Percentiles rank a stretch among this genome's conserved stretches.
These are phyloP conservation scores for Turritopsis rubra DNA, from an alignment of 30 jellyfish, hydroid and myxozoan genomes.

Conservation along the genomic window DNA sequence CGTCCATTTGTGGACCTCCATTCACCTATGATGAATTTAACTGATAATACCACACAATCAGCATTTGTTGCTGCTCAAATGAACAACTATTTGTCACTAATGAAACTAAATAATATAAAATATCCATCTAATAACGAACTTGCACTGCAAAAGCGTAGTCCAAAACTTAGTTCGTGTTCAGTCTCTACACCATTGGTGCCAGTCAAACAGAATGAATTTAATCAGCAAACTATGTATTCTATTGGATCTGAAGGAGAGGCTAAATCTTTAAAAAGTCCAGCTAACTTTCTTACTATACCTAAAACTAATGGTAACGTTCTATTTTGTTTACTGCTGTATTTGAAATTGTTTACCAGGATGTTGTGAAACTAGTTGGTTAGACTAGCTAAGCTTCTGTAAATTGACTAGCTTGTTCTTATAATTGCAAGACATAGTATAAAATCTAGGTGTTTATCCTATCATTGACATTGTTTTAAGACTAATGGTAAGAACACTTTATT, in stretches of 20 bases:
- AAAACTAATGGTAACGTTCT: not conserved
- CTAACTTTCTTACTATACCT: not conserved
- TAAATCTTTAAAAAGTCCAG: not conserved
- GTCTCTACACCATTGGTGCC: not conserved
- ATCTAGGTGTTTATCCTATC: too few relatives aligned
- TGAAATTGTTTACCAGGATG: too few relatives aligned
- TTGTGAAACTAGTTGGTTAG: too few relatives aligned
- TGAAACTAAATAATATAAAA: not conserved
- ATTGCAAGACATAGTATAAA: too few relatives aligned
- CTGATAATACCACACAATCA: not conserved
- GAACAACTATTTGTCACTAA: conserved; percentile 14
- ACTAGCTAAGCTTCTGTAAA: too few relatives aligned
- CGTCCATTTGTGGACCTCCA: not conserved
- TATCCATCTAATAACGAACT: not conserved
- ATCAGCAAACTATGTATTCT: not conserved
- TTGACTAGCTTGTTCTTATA: too few relatives aligned
- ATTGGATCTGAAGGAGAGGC: not conserved
- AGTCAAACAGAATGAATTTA: not conserved
- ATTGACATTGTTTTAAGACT: too few relatives aligned
- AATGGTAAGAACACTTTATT: too few relatives aligned
- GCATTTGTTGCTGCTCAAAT: conserved; percentile 42
- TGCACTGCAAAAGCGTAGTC: not conserved
- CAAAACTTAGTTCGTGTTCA: not conserved
- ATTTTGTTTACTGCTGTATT: too few relatives aligned
- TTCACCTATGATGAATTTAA: not conserved